Evolutionary conservation across 1,140 invertebrate genomes (phyloP).

Genomic region (Homalodisca vitripennis): DNA sequence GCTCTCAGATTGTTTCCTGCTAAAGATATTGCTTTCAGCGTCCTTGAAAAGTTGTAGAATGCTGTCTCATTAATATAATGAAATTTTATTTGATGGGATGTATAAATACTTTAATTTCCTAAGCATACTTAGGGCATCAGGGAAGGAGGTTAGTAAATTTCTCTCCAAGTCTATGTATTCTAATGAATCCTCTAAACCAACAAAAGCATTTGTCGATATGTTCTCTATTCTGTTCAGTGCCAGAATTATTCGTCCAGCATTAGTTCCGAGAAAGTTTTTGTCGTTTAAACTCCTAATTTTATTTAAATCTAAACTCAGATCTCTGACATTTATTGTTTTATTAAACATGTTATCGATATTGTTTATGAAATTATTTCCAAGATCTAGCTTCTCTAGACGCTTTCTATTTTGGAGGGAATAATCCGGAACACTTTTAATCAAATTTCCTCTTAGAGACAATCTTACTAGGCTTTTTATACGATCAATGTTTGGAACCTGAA

Average conservation of each 20-base stretch:
- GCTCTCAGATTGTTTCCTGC: constrained; percentile 74
- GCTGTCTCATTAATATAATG: constrained; percentile 53
- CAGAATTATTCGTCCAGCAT: constrained; percentile 71
- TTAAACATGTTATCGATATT: constrained; percentile 61
- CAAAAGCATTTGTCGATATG: constrained; percentile 67
- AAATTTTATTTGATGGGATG: constrained; percentile 75
- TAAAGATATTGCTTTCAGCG: constrained; percentile 73
- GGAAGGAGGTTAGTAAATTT: constrained; percentile 68
- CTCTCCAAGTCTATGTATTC: constrained; percentile 83
- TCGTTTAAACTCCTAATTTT: constrained; percentile 62
- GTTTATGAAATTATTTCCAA: constrained; percentile 78
- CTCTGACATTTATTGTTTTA: constrained; percentile 68
- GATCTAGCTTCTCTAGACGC: constrained; percentile 75
- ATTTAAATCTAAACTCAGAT: constrained; percentile 79
- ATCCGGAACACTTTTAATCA: constrained; percentile 63
- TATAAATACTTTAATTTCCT: constrained; percentile 72
- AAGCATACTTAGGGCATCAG: constrained; percentile 63
- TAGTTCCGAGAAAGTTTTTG: constrained; percentile 64
- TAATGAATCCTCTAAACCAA: constrained; percentile 65
- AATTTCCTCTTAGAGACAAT: constrained; percentile 80
- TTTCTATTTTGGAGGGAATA: constrained; percentile 59
- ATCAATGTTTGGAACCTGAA: not conserved
- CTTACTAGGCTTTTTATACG: constrained; percentile 42
- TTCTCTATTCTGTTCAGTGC: constrained; percentile 71
- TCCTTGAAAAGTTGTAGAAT: constrained; percentile 56